Evolutionary conservation across 23 tunicate species (phyloP), one percentile per base, ranked within the genome.

Genomic region (Oikopleura vanhoeffeni): DNA sequence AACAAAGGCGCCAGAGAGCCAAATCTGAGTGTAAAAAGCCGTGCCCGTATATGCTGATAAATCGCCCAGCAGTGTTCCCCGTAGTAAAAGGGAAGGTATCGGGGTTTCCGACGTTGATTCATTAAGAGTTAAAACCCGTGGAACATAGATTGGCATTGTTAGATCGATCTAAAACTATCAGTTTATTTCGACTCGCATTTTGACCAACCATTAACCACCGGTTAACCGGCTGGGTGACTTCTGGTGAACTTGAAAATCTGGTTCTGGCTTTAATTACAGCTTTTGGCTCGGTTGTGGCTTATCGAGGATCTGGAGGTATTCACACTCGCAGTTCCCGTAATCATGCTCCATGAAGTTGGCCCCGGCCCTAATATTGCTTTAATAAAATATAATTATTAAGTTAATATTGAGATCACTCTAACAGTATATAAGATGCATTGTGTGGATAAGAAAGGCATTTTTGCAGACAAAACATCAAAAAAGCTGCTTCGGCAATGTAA

Each of bases 31-130:
- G n/a, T n/a, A n/a, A n/a, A n/a, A n/a, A n/a, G n/a, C n/a, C n/a
- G n/a, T n/a, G n/a, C n/a, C n/a, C n/a, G n/a, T n/a, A n/a, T n/a
- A 94, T 27, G 90, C 87, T 42, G 89, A 94, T 67, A 89, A 94
- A 57, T 93, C 89, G 57, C 90, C 98, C 30, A 94, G 83, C 77
- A 93, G 64, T 28, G 86, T 85, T 41, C 87, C 90, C 76, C 84
- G 76, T 39, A 93, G 86, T 8, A 93, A 77, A 40, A n/a, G n/a
- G n/a, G 76, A 32, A 41, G 98, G 98, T n/a, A 93, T 90, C 0
- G 98, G 91, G n/a, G 98, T 93, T 32, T 86, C 88, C 40, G 90
- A 94, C 94, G 89, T 57, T 30, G 8, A 4, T 18, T 49, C 60
- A 8, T 18, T 18, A 49, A 49, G 60, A 8, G 60, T 49, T 49